Evolutionary conservation across 2,113 vertebrate genomes (phyloP), one percentile per base, ranked within the genome.

Genomic region (Trinectes maculatus): DNA sequence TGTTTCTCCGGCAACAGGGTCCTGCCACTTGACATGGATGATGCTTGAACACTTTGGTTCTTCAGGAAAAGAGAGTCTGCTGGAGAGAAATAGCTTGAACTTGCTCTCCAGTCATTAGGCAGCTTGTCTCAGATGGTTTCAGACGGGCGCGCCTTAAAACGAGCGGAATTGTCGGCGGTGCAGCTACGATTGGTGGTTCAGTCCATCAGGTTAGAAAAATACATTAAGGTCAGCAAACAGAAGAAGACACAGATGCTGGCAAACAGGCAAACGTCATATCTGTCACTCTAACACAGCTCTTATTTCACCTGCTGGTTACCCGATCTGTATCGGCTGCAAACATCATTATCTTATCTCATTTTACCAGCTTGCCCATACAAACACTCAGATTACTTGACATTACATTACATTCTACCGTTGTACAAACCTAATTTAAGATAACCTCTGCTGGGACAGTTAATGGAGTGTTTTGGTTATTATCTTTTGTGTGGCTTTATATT

Each of bases 1-100:
- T 70, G 90, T 92, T 91, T 88, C 90, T 85, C 44, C 71, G 91
- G 91, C 77, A 84, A 92, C 91, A 55, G 64, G 80, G 85, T 91
- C 79, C 85, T 59, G 55, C 81, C 56, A 80, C 84, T 85, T 79
- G 79, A 79, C 74, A 77, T 61, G 71, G 73, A 87, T 56, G 80
- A 83, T 83, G 67, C 87, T 89, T 28, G 58, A 85, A 66, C 59
- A 59, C 57, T 72, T 84, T 64, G 71, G 69, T 70, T 60, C 83
- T 66, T 57, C 46, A 73, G 64, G 24, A 34, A 61, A 84, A 58
- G 60, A 81, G 60, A 59, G 78, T 61, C 57, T 21, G 3, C 63
- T 52, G 46, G 74, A 69, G 43, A 74, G 53, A 83, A 77, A 70
- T 63, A 70, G 62, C 79, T 87, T 62, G 53, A 85, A 76, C 70